A percentile compares a stretch with the other conserved stretches of the same genome.
Conservation (phyloP, 1,140 invertebrate genomes). For the Holcopasites calliopsidis region DNA sequence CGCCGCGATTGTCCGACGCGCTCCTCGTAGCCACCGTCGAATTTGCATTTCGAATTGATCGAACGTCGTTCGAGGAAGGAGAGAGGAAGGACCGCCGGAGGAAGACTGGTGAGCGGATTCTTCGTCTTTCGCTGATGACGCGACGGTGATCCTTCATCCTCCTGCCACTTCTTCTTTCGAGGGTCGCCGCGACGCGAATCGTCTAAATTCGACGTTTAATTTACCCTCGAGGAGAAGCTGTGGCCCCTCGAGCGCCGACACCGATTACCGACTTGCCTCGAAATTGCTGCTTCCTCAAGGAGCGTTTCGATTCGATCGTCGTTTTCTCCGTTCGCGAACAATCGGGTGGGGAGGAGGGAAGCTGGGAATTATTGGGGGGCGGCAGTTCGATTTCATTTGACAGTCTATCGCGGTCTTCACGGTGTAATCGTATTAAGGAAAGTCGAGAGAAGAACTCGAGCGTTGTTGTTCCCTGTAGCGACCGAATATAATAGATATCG, state of each 20-base stretch:
- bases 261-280: conserved; percentile 40
- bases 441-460: too few species aligned
- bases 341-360: background rate
- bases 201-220: conserved; percentile 67
- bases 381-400: background rate
- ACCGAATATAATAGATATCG: conserved; percentile 3
- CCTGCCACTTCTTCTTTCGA: conserved; percentile 33
- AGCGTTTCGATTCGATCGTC: conserved; percentile 35
- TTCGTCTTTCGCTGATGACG: background rate
- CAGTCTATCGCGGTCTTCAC: too few species aligned
- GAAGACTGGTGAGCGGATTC: background rate
- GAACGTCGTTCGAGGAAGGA: conserved; percentile 43
- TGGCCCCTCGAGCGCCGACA: conserved; percentile 38
- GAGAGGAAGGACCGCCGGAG: conserved; percentile 52
- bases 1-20: conserved; percentile 54
- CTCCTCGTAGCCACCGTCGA: conserved; percentile 35
- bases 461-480: too few species aligned
- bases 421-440: too few species aligned
- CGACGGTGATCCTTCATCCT: background rate
- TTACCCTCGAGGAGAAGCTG: conserved; percentile 49
- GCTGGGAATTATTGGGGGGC: too few species aligned
- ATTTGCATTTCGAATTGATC: conserved; percentile 70
- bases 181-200: conserved; percentile 56
- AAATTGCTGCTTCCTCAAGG: background rate
- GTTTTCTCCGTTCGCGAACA: conserved; percentile 17